A percentile compares a stretch with the other conserved stretches of the same genome.
These are phyloP conservation scores for Teleogryllus oceanicus DNA, from an alignment of 2,888 invertebrate species.

Conservation along the genomic window DNA sequence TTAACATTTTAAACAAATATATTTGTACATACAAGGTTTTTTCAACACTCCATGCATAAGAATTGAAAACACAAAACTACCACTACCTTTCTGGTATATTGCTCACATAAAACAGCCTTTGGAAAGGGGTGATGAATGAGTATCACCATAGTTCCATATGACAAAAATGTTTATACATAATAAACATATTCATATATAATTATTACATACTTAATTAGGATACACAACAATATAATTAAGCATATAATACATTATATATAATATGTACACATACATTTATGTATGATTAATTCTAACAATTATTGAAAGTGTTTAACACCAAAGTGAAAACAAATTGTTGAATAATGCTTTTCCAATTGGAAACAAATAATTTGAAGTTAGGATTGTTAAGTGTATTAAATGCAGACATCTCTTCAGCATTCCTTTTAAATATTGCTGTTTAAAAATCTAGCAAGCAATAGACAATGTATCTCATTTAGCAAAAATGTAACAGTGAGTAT, in stretches of 20 bases:
- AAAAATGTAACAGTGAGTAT: conserved; percentile 11
- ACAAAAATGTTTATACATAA: conserved; percentile 3
- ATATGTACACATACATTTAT: conserved; percentile 20
- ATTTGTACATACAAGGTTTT: conserved; percentile 12
- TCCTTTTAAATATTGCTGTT: not conserved
- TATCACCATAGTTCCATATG: conserved; percentile 12
- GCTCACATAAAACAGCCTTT: conserved; percentile 18
- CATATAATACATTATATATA: not conserved
- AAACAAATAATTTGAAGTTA: not conserved
- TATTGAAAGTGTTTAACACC: not conserved
- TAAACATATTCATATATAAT: conserved; percentile 23
- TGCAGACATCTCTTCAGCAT: conserved; percentile 18
- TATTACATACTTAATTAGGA: not conserved
- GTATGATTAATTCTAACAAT: conserved; percentile 24
- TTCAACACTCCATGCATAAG: conserved; percentile 10
- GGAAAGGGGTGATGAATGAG: not conserved
- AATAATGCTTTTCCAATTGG: not conserved
- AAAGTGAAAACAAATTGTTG: not conserved
- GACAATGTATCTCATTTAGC: not conserved
- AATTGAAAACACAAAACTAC: conserved; percentile 7
- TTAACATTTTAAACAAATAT: conserved; percentile 18
- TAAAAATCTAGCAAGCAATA: conserved; percentile 9
- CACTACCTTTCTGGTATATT: conserved; percentile 18
- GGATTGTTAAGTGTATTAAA: not conserved
- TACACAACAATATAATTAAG: not conserved